Percentiles rank a stretch among this genome's conserved stretches.
Evolutionary conservation across 2,113 vertebrate genomes (phyloP).

Genomic region (Corydoras sp.): DNA sequence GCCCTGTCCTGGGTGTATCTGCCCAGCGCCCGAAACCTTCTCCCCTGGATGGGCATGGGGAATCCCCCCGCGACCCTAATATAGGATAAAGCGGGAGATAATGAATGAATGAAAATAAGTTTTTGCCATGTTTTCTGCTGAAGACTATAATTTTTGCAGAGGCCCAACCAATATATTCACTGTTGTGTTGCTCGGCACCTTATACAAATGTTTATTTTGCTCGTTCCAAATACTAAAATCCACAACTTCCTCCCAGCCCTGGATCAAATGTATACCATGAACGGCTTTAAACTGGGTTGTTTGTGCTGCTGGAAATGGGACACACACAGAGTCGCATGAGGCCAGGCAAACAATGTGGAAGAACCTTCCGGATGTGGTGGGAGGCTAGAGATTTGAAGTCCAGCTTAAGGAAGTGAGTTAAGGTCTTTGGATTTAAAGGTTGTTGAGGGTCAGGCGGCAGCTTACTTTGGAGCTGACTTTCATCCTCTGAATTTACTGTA

Average conservation of each 20-base stretch:
- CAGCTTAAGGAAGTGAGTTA: constrained; percentile 2
- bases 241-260: constrained; percentile 8
- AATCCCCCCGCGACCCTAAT: too few relatives aligned
- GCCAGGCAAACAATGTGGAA: neutral
- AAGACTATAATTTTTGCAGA: too few relatives aligned
- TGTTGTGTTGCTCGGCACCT: too few relatives aligned
- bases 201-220: too few relatives aligned
- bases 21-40: too few relatives aligned
- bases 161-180: too few relatives aligned
- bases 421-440: constrained; percentile 2
- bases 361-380: constrained; percentile 1
- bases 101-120: too few relatives aligned
- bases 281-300: neutral
- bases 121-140: too few relatives aligned
- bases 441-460: constrained; percentile 5
- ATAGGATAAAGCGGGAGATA: too few relatives aligned
- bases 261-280: constrained; percentile 18
- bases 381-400: constrained; percentile 2
- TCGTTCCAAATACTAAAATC: neutral
- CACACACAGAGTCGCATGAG: neutral
- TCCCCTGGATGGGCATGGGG: too few relatives aligned
- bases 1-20: too few relatives aligned
- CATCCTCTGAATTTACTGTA: neutral
- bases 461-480: neutral
- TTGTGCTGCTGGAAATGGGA: constrained; percentile 1